Conservation (phyloP, 2,113 vertebrate genomes). For the Antennarius striatus region DNA sequence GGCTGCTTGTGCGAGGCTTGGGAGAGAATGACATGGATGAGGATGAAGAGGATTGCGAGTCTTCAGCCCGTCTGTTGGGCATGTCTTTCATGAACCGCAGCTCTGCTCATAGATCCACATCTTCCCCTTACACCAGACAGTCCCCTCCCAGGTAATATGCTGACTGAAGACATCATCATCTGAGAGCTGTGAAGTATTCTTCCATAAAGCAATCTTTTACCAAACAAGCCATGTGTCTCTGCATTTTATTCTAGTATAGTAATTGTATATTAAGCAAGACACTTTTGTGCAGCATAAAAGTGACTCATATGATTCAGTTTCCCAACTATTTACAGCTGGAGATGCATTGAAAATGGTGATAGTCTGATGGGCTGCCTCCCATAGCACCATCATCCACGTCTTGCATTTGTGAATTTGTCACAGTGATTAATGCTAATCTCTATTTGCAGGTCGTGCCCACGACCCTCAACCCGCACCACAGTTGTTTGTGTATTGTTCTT, state of each 20-base stretch:
- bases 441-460: conserved; percentile 75
- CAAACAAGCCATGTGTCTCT: no score
- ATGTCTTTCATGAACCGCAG: conserved; percentile 99
- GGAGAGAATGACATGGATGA: conserved; percentile 94
- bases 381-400: not conserved
- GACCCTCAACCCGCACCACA: conserved; percentile 82
- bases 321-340: no score
- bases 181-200: not conserved
- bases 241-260: not conserved
- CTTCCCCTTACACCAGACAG: conserved; percentile 82
- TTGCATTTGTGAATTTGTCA: not conserved
- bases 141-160: conserved; percentile 63
- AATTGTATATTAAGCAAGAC: not conserved
- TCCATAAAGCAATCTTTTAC: not conserved
- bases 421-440: not conserved
- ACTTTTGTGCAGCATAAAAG: no score
- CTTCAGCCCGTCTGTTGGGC: conserved; percentile 93
- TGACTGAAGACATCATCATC: not conserved
- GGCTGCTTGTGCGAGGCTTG: conserved; percentile 92
- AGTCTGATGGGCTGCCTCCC: not conserved
- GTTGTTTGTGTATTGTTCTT: conserved; percentile 84
- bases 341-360: no score
- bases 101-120: conserved; percentile 79
- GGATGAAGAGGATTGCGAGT: conserved; percentile 95
- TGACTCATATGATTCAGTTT: no score